A percentile compares a stretch with the other conserved stretches of the same genome.
Conservation (phyloP, 2,797 vertebrate species). For the Melanotaenia parkinsoni region DNA sequence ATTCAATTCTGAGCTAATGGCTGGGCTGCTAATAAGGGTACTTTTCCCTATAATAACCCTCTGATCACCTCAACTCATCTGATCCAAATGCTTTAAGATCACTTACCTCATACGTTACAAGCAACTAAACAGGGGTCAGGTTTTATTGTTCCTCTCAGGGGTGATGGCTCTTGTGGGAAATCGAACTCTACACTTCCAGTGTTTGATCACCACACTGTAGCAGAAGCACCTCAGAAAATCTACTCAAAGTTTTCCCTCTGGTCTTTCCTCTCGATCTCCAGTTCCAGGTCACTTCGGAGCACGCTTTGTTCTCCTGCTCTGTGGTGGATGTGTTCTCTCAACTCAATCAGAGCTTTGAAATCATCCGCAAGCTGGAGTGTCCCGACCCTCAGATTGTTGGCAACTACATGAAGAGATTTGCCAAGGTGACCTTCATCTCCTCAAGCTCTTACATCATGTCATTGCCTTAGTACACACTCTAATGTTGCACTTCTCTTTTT, state of each 20-base stretch:
- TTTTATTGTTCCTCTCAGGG: slow-evolving; percentile 15
- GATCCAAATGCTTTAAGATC: slow-evolving; percentile 18
- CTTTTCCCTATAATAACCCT: slow-evolving; percentile 49
- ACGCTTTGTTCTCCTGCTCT: slow-evolving; percentile 95
- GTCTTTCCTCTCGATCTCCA: slow-evolving; percentile 63
- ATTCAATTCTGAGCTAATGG: slow-evolving; percentile 51
- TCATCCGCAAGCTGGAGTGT: slow-evolving; percentile 96
- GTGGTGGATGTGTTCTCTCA: slow-evolving; percentile 98
- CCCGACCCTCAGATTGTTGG: slow-evolving; percentile 96
- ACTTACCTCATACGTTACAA: slow-evolving; percentile 11
- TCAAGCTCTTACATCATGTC: background rate
- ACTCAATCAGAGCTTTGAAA: slow-evolving; percentile 98
- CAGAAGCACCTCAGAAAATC: slow-evolving; percentile 18
- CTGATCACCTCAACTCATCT: slow-evolving; percentile 33
- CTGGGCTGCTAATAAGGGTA: slow-evolving; percentile 52
- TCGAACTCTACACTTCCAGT: slow-evolving; percentile 1
- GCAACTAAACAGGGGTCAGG: slow-evolving; percentile 1
- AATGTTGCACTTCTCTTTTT: slow-evolving; percentile 10
- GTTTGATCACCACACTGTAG: slow-evolving; percentile 13
- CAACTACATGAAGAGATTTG: slow-evolving; percentile 97
- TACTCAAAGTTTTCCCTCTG: slow-evolving; percentile 23
- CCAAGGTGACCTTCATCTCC: slow-evolving; percentile 86
- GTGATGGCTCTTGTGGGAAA: background rate
- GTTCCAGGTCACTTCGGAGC: slow-evolving; percentile 98
- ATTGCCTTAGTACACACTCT: background rate